Evolutionary conservation across 1,140 invertebrate genomes (phyloP), one percentile per base, ranked within the genome.

Genomic region (Babylonia areolata): DNA sequence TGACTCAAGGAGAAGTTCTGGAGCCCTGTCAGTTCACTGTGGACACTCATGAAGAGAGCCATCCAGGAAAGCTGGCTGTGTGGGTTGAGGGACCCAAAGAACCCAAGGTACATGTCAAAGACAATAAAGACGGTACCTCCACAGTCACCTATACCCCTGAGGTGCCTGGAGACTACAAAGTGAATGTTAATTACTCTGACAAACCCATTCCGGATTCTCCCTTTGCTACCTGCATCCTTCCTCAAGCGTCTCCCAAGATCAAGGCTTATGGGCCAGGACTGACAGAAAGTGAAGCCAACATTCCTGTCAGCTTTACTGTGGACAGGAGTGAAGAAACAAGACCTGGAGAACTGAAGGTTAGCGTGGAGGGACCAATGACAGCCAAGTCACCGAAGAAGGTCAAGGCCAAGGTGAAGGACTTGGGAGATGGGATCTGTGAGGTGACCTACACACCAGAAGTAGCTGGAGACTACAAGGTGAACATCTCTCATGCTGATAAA

Each of bases 191-290:
- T 94, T 99, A 99, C 96, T 99, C 98, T 94, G 98, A 99, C 92
- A 97, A 98, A 91, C 97, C 98, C 94, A 98, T 99, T 92, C 98
- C 98, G 2, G 98, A 99, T 93, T 98, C 97, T 1, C 98, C 98
- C 3, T 99, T 98, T 96, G 98, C 97, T 93, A 97, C 94, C 31
- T 96, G 97, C 0, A 95, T 96, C 40, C 95, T 95, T 87, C 97
- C 97, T 3, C 96, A 97, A 0, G 90, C 46, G 91, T 40, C 73
- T 87, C 69, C 87, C 90, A 86, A 91, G 88, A 40, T 88, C 87
- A 78, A 83, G 84, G 37, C 91, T 89, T 40, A 97, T 97, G 86
- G 97, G 97, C 37, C 93, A 97, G 0, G 90, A 92, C 39, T 93
- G 94, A 87, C 91, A 90, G 81, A 91, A 94, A 33, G 85, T 89